These are phyloP conservation scores for Diabrotica undecimpunctata DNA, from an alignment of 1,140 invertebrate genomes.

Conservation along the genomic window DNA sequence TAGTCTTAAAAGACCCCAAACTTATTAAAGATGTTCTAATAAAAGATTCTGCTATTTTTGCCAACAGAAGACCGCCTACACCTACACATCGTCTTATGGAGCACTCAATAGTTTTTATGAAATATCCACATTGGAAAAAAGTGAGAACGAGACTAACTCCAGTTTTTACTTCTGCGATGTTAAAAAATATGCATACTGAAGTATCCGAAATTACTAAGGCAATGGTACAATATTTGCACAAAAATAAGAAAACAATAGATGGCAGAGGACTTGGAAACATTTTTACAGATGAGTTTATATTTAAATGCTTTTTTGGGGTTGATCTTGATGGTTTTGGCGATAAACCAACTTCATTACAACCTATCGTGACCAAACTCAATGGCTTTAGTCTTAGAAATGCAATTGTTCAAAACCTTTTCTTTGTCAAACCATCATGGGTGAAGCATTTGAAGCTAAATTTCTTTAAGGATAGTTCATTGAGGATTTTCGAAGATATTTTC, in stretches of 20 bases:
- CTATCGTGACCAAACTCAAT: background rate
- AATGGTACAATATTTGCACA: conserved; percentile 26
- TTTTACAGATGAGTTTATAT: conserved; percentile 50
- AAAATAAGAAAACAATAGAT: conserved; percentile 25
- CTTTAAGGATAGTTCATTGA: background rate
- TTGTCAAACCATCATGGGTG: background rate
- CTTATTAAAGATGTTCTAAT: conserved; percentile 55
- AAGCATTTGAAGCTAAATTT: background rate
- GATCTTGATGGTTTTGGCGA: background rate
- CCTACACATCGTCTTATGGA: conserved; percentile 17
- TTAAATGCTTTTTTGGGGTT: background rate
- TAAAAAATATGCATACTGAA: conserved; percentile 49
- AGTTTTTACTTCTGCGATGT: conserved; percentile 53
- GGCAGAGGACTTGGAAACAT: conserved; percentile 39
- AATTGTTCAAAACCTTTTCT: background rate
- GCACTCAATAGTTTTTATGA: conserved; percentile 38
- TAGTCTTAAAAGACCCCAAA: conserved; percentile 50
- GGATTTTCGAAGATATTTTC: background rate
- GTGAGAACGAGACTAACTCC: conserved; percentile 52
- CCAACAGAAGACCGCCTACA: conserved; percentile 42
- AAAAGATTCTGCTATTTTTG: conserved; percentile 57
- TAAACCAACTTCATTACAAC: background rate
- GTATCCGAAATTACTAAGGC: conserved; percentile 34
- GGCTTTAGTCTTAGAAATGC: background rate
- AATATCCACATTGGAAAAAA: conserved; percentile 51